A percentile compares a stretch with the other conserved stretches of the same genome.
These are phyloP conservation scores for Pogonocichla stellata DNA, from an alignment of 2,113 vertebrate species.

Conservation along the genomic window DNA sequence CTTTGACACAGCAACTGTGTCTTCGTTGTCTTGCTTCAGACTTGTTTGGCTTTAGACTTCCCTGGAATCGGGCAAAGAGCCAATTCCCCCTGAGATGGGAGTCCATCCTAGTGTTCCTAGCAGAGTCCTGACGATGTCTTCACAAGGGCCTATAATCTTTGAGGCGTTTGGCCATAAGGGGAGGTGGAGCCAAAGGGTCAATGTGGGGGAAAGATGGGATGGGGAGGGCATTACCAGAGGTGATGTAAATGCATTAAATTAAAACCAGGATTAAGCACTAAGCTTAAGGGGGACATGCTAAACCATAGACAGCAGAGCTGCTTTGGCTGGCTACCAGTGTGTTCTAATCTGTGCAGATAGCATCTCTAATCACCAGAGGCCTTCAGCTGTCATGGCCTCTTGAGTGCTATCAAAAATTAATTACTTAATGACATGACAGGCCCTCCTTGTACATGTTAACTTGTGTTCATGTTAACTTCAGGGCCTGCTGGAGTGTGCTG, in stretches of 20 bases:
- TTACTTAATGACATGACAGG: not conserved
- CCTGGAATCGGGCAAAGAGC: not conserved
- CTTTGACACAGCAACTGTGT: not conserved
- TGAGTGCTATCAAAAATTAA: not conserved
- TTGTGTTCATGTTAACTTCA: not conserved
- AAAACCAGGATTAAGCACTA: constrained; percentile 56
- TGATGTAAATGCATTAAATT: constrained; percentile 58
- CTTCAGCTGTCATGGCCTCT: not conserved
- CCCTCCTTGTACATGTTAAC: not conserved
- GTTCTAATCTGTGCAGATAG: constrained; percentile 30
- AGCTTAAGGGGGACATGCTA: constrained; percentile 33
- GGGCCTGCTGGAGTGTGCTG: not conserved
- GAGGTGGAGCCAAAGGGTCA: constrained; percentile 42
- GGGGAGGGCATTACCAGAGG: not conserved
- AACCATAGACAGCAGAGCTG: constrained; percentile 7
- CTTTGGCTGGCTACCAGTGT: constrained; percentile 7
- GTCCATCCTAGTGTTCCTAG: not conserved
- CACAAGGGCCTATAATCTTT: not conserved
- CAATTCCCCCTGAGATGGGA: not conserved
- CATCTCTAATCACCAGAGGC: not conserved
- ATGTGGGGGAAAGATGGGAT: not conserved
- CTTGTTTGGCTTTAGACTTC: not conserved
- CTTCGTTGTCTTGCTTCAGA: not conserved
- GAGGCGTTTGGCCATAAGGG: not conserved
- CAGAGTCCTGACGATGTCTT: not conserved